phyloP scores from a whole-genome alignment of 2,888 invertebrate genomes.

The Pristionchus entomophagus region DNA sequence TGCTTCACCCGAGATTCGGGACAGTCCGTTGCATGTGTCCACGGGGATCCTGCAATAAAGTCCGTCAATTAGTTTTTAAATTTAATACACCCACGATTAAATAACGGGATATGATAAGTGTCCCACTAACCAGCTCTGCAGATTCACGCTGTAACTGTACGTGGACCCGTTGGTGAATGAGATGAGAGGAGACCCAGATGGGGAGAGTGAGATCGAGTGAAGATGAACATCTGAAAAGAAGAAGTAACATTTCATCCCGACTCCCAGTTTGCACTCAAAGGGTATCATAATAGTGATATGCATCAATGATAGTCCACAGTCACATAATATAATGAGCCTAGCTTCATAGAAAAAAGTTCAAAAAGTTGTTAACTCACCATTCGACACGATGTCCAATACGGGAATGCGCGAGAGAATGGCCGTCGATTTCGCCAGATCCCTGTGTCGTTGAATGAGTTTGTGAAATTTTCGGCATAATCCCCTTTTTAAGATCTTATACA shows the following conservation, averaged over 20 bases:
- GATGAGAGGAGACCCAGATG: slow-evolving; percentile 31
- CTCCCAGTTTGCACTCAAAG: too few species aligned
- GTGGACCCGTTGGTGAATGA: slow-evolving; percentile 41
- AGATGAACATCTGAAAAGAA: slow-evolving; percentile 29
- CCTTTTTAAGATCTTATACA: too few species aligned
- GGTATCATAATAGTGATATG: too few species aligned
- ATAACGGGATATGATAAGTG: too few species aligned
- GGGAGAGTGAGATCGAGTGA: slow-evolving; percentile 15
- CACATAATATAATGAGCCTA: too few species aligned
- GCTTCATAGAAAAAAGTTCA: background rate
- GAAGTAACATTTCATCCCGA: background rate
- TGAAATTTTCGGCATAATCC: too few species aligned
- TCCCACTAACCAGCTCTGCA: slow-evolving; percentile 39
- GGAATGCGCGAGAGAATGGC: slow-evolving; percentile 7
- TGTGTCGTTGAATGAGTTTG: too few species aligned
- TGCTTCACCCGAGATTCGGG: background rate
- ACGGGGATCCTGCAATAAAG: slow-evolving; percentile 7
- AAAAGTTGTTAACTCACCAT: background rate
- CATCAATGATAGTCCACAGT: too few species aligned
- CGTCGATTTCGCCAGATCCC: background rate
- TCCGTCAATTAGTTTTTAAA: background rate
- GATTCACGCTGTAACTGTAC: background rate
- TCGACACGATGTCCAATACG: slow-evolving; percentile 18
- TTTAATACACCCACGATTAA: too few species aligned
- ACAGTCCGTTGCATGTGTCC: background rate